Evolutionary conservation across 2,888 invertebrate species (phyloP), one percentile per base, ranked within the genome.

Genomic region (Schizotus pectinicornis): DNA sequence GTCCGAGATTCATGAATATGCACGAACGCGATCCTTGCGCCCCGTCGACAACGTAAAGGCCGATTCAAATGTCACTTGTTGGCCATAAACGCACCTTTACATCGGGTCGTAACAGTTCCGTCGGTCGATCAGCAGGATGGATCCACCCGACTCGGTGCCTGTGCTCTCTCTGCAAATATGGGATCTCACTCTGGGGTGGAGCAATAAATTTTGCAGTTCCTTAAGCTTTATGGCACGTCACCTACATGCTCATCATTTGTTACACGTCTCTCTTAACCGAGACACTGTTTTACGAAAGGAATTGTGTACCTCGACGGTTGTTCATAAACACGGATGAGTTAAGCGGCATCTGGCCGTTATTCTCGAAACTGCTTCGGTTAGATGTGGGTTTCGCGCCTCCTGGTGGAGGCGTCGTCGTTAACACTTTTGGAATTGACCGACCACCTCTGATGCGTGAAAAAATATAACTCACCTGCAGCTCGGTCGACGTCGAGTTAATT

Each of bases 171-270:
- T n/a, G 31, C 30, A 43, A 43, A 22, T 22, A 22, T 31, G 14
- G 31, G 43, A 31, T 30, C 31, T 43, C 31, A 46, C 22, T 22
- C 22, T 22, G 22, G 22, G 22, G 22, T 22, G 22, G 22, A 22
- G 58, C 45, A 49, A 50, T 33, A 52, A 56, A 55, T 57, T 50
- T 55, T 59, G 55, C 63, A 22, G 22, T 22, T 22, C 22, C 22
- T 62, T 51, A 52, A 59, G 54, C 37, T 66, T 66, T 61, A 66
- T 59, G 59, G 55, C 63, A 64, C 56, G 58, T 63, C 62, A 56
- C 56, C 51, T 57, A 60, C 63, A 63, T 50, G 14, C 47, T 35
- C 14, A 33, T 46, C 46, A 46, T 51, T 51, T 42, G 50, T 51
- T 51, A 51, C 35, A 22, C 22, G 22, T 22, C 22, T 22, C 22